Conservation (phyloP, 2,888 invertebrate species). For the Xestia xanthographa region DNA sequence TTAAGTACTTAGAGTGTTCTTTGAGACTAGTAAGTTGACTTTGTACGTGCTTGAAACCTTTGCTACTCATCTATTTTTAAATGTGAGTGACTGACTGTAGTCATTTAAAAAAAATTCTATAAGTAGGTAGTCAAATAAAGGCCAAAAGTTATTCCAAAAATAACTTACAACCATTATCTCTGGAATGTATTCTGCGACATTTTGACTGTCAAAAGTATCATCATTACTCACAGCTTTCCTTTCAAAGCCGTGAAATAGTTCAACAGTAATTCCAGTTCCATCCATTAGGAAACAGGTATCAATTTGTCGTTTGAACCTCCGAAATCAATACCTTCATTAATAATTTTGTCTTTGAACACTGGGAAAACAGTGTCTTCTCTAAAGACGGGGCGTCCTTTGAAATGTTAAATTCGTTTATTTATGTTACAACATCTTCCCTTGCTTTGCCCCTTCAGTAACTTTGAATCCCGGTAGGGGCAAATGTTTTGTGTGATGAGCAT, state of each 20-base stretch:
- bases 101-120: no score
- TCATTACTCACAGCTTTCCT: slow-evolving; percentile 47
- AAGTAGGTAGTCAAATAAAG: slow-evolving; percentile 1
- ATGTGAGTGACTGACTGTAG: no score
- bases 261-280: slow-evolving; percentile 12
- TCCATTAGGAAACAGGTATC: slow-evolving; percentile 61
- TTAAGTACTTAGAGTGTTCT: slow-evolving; percentile 6
- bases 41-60: not conserved
- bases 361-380: slow-evolving; percentile 42
- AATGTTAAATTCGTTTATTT: slow-evolving; percentile 61
- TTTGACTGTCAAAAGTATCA: slow-evolving; percentile 36
- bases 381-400: slow-evolving; percentile 50
- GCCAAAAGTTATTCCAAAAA: not conserved
- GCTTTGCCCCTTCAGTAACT: slow-evolving; percentile 31
- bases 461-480: not conserved
- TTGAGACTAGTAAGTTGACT: not conserved
- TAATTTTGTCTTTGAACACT: slow-evolving; percentile 61
- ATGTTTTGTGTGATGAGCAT: no score
- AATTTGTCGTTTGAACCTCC: slow-evolving; percentile 55
- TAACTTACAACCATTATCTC: slow-evolving; percentile 17
- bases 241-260: slow-evolving; percentile 53
- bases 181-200: slow-evolving; percentile 17
- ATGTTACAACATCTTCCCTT: slow-evolving; percentile 39
- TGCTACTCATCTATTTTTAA: not conserved
- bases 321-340: slow-evolving; percentile 68